These are phyloP conservation scores for Oxygymnocypris stewartii DNA, from an alignment of 2,113 vertebrate genomes.

Conservation along the genomic window DNA sequence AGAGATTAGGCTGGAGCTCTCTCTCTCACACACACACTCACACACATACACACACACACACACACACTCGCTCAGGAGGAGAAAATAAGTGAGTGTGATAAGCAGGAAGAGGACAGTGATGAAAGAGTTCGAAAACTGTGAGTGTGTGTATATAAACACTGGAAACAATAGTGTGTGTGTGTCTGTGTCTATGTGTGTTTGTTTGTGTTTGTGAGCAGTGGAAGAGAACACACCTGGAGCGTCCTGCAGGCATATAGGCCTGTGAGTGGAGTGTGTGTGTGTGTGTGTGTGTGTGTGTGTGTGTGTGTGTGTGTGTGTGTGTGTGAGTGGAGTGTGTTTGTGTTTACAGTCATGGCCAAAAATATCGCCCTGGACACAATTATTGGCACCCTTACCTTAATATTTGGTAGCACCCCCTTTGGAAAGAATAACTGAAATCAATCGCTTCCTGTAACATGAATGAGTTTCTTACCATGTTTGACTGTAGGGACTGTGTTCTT, in stretches of 20 bases:
- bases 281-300: too few species aligned
- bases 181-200: neutral
- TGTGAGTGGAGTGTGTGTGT: neutral
- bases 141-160: too few species aligned
- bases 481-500: too few species aligned
- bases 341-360: too few species aligned
- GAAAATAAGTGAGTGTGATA: slow-evolving; percentile 17
- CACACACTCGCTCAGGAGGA: neutral
- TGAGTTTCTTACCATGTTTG: too few species aligned
- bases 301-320: neutral
- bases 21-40: neutral
- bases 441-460: too few species aligned
- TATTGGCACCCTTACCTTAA: too few species aligned
- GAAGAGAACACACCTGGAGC: slow-evolving; percentile 21
- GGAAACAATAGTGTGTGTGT: neutral
- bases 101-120: slow-evolving; percentile 17
- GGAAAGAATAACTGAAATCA: too few species aligned
- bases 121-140: slow-evolving; percentile 9
- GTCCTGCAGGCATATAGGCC: neutral
- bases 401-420: too few species aligned
- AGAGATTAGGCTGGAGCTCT: neutral
- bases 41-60: neutral
- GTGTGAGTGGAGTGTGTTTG: neutral
- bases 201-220: neutral
- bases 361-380: too few species aligned